Base-by-base conservation (phyloP, 2,888 invertebrate species). In the Ennomos quercinarius region DNA sequence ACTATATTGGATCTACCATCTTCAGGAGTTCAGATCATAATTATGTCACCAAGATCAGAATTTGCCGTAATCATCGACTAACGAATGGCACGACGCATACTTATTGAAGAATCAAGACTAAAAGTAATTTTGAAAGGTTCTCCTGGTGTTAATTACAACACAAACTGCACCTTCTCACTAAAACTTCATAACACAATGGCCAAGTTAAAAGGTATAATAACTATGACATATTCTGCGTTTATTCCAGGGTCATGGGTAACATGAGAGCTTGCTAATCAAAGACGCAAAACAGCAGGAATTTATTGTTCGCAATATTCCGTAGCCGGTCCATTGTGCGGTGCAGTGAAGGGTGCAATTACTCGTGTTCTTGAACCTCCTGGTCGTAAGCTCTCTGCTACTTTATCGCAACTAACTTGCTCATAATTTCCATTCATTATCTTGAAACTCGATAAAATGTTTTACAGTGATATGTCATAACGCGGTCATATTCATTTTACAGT, bases 261-360 rank as follows among this genome's bases (percentile, higher is more conserved):
- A 76, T 78, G 91, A 91, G 86, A 80, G 72, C 68, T 51, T 62
- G 84, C 89, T 88, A 91, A 91, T 91, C 90, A 91, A 89, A 90
- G 85, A 86, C 83, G 83, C 87, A 87, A 88, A 89, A 87, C 85
- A 82, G 80, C 85, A 82, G 80, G 80, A 88, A 87, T 90, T 90
- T 91, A 91, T 89, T 88, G 89, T 87, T 85, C 83, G 86, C 86
- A 85, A 76, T 87, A 85, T 86, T 78, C 85, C 88, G 77, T 87
- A 76, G 81, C 77, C 81, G 84, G 87, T 90, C 87, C 89, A 91
- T 90, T 88, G 90, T 89, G 83, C 83, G 80, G 79, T 80, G 83
- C 84, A 85, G 81, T 85, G 89, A 87, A 84, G 81, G 83, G 74
- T 73, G 83, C 89, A 91, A 91, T 92, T 91, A 91, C 87, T 91